Evolutionary conservation across 2,113 vertebrate species (phyloP).

Genomic region (Tyrannus savana): DNA sequence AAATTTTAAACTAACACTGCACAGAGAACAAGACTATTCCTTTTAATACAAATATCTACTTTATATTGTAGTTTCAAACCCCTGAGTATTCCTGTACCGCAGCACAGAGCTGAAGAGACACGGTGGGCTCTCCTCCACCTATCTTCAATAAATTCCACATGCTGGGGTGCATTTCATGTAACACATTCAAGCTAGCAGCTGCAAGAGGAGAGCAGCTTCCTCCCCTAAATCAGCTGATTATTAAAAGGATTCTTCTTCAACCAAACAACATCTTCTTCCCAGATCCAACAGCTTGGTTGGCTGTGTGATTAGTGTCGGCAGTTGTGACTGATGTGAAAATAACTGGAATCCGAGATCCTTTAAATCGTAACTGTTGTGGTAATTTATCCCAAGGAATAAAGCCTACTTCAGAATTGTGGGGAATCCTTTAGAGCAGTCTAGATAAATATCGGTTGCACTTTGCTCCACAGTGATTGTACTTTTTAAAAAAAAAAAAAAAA

Average conservation of each 20-base stretch:
- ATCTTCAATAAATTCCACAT: constrained; percentile 49
- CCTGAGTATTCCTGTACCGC: constrained; percentile 81
- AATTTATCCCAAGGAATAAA: constrained; percentile 26
- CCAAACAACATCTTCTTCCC: background rate
- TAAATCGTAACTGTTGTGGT: background rate
- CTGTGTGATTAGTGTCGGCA: background rate
- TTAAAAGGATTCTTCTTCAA: constrained; percentile 14
- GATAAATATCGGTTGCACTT: constrained; percentile 77
- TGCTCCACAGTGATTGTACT: constrained; percentile 83
- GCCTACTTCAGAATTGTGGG: background rate
- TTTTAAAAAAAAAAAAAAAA: background rate
- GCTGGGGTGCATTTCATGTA: constrained; percentile 15
- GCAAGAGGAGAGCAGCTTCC: constrained; percentile 33
- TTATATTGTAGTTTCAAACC: constrained; percentile 77
- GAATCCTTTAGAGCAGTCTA: constrained; percentile 64
- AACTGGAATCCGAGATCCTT: constrained; percentile 33
- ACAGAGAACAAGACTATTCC: constrained; percentile 74
- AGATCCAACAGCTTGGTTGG: background rate
- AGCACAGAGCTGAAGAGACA: constrained; percentile 75
- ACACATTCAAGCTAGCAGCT: constrained; percentile 59
- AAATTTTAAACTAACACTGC: constrained; percentile 78
- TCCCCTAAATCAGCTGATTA: constrained; percentile 4
- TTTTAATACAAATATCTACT: constrained; percentile 75
- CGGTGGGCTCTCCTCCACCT: constrained; percentile 57
- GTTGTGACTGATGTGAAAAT: background rate